Conservation (phyloP, 2,797 vertebrate genomes). For the Aphelocoma californica region DNA sequence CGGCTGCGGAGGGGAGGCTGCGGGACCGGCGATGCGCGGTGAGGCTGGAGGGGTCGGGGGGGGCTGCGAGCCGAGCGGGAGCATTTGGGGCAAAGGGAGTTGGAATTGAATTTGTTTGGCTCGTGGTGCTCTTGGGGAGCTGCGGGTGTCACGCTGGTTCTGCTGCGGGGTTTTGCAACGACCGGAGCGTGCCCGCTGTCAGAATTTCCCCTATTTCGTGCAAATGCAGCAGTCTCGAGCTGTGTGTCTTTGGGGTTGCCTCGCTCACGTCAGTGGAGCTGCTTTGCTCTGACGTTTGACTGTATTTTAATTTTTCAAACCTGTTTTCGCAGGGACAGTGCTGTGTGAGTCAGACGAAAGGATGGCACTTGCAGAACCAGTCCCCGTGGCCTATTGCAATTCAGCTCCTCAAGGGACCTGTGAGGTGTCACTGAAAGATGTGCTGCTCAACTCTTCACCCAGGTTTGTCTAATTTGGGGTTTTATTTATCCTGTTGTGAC, state of each 20-base stretch:
- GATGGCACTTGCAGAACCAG: neutral
- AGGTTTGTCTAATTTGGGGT: neutral
- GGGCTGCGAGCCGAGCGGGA: fast-evolving
- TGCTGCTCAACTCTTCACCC: neutral
- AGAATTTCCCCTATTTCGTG: neutral
- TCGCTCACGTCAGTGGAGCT: neutral
- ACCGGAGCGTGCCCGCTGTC: fast-evolving
- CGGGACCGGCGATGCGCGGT: neutral
- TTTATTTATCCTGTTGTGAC: neutral
- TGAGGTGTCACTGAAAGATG: neutral
- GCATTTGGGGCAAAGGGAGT: fast-evolving
- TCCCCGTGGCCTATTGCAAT: neutral
- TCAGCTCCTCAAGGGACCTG: neutral
- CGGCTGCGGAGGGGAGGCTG: neutral
- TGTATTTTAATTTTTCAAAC: neutral
- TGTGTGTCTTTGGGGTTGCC: neutral
- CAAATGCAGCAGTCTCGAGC: too few relatives aligned
- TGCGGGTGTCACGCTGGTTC: too few relatives aligned
- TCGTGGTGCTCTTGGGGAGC: neutral
- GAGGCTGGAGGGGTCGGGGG: neutral
- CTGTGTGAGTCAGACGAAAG: slow-evolving; percentile 23
- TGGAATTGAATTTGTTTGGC: fast-evolving
- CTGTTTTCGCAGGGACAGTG: slow-evolving; percentile 11
- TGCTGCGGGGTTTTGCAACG: neutral
- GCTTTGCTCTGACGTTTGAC: neutral